Evolutionary conservation across 1,140 invertebrate genomes (phyloP), one percentile per base, ranked within the genome.

Genomic region (Scaptodrosophila lebanonensis): DNA sequence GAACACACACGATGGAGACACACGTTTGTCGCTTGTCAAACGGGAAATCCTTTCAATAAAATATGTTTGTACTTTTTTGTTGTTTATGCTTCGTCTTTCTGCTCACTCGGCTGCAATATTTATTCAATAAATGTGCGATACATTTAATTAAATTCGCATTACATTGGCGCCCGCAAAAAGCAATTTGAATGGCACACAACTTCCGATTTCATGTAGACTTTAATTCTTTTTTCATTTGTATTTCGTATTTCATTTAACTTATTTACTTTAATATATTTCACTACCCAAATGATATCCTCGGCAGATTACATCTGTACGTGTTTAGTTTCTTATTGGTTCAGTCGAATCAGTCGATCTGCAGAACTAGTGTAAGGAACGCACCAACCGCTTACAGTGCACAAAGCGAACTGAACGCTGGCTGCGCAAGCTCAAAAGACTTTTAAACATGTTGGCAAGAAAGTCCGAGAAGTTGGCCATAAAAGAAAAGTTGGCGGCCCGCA

Each of bases 381-480:
- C 73, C 75, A 82, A 75, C 66, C 82, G 82, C 66, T 65, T 58
- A 61, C 58, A 84, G 82, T 67, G 75, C 63, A 76, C 62, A 66
- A 66, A 68, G 68, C 67, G 51, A 61, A 84, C 82, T 84, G 82
- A 84, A 43, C 64, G 64, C 53, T 52, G 64, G 33, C 47, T 68
- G 72, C 59, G 64, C 68, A 67, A 64, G 68, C 65, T 64, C 76
- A 82, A 84, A 84, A 82, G 73, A 82, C 70, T 82, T 84, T 84
- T 84, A 84, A 84, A 56, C 82, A 79, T 75, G 65, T 70, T 79
- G 68, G 54, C 73, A 77, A 79, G 73, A 79, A 79, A 79, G 73
- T 79, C 75, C 68, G 73, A 79, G 68, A 77, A 79, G 73, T 77
- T 63, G 54, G 49, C 67, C 65, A 54, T 53, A 49, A 82, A 77